Conservation (phyloP, 1,140 invertebrate species). For the Drosophila lini region DNA sequence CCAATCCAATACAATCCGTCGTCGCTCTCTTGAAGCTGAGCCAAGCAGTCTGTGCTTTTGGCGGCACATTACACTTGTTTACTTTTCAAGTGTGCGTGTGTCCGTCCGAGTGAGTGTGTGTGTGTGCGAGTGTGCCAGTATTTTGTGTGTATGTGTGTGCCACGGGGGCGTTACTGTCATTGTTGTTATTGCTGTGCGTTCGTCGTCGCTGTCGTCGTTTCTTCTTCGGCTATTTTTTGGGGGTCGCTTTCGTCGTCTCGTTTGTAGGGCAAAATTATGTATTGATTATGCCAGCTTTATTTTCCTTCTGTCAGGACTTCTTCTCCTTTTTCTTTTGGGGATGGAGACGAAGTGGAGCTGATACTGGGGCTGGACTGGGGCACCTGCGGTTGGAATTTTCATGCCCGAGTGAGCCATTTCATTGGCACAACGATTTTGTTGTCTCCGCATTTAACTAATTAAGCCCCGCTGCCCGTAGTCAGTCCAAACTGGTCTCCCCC, state of each 20-base stretch:
- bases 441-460: slow-evolving; percentile 78
- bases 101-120: background rate
- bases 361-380: background rate
- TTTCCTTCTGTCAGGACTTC: slow-evolving; percentile 15
- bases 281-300: slow-evolving; percentile 74
- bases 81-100: slow-evolving; percentile 51
- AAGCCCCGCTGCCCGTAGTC: slow-evolving; percentile 34
- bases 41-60: slow-evolving; percentile 81
- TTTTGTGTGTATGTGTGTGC: slow-evolving; percentile 18
- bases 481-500: background rate
- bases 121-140: slow-evolving; percentile 2
- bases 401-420: slow-evolving; percentile 74
- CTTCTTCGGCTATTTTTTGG: slow-evolving; percentile 65
- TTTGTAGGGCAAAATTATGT: slow-evolving; percentile 83
- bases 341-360: background rate
- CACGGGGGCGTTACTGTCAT: slow-evolving; percentile 75
- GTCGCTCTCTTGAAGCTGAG: slow-evolving; percentile 60
- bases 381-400: slow-evolving; percentile 49
- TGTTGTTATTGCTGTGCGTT: slow-evolving; percentile 65
- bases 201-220: slow-evolving; percentile 53
- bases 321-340: slow-evolving; percentile 4
- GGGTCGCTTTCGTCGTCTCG: slow-evolving; percentile 70
- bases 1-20: slow-evolving; percentile 6
- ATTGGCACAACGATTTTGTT: slow-evolving; percentile 76
- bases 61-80: slow-evolving; percentile 77